Evolutionary conservation across 2,888 invertebrate genomes (phyloP).

Genomic region (Diarsia dahlii): DNA sequence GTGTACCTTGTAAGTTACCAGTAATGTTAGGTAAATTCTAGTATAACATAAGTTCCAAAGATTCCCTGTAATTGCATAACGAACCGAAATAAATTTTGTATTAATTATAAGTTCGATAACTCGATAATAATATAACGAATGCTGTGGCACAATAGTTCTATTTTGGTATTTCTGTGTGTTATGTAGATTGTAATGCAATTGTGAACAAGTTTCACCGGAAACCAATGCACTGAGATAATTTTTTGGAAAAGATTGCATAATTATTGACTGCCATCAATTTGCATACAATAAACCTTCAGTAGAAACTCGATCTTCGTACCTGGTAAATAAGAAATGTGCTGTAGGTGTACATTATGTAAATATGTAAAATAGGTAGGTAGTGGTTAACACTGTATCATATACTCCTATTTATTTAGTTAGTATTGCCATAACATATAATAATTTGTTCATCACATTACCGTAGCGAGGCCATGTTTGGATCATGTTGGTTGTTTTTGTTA

Average conservation of each 20-base stretch:
- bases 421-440: constrained; percentile 64
- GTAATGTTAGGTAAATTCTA: constrained; percentile 47
- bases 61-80: constrained; percentile 47
- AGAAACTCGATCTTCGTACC: constrained; percentile 37
- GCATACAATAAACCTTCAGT: constrained; percentile 14
- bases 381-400: constrained; percentile 41
- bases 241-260: constrained; percentile 26
- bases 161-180: constrained; percentile 11
- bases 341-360: constrained; percentile 58
- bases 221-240: constrained; percentile 7
- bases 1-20: constrained; percentile 66
- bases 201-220: constrained; percentile 14
- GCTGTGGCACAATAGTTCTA: constrained; percentile 1
- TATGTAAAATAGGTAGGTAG: constrained; percentile 53
- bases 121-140: constrained; percentile 3
- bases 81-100: constrained; percentile 19
- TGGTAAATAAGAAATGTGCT: constrained; percentile 39
- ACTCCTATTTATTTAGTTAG: constrained; percentile 53
- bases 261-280: constrained; percentile 25
- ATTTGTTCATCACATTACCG: constrained; percentile 50
- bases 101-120: constrained; percentile 12
- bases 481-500: constrained; percentile 64
- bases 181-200: neutral
- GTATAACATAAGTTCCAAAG: constrained; percentile 62
- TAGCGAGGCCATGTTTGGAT: constrained; percentile 91